phyloP scores from a whole-genome alignment of 2,113 vertebrate genomes.

The Neogale vison region DNA sequence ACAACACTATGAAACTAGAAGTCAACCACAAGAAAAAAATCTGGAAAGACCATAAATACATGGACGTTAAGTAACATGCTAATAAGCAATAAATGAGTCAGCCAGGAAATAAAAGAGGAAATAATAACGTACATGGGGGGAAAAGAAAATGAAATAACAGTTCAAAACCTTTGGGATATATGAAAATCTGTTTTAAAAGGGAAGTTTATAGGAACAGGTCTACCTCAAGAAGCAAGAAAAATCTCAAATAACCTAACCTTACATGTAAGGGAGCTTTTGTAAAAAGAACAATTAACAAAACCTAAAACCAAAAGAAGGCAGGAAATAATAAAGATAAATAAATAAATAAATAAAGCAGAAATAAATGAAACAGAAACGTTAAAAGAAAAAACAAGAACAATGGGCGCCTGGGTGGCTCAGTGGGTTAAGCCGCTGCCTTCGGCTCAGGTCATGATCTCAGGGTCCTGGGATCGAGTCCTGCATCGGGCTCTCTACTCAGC shows the following conservation, averaged over 20 bases:
- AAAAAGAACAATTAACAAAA: not conserved
- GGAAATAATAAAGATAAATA: not conserved
- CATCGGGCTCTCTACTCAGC: no score
- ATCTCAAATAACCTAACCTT: not conserved
- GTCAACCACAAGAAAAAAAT: not conserved
- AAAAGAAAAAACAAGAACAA: no score
- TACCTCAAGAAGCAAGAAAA: not conserved
- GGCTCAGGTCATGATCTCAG: no score
- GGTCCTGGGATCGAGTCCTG: no score
- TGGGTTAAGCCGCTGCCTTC: no score
- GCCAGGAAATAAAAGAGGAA: not conserved
- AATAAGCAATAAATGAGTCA: not conserved
- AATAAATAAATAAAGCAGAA: not conserved
- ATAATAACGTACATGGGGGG: not conserved
- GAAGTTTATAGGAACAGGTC: not conserved
- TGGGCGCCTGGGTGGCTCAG: no score
- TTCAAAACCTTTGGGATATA: not conserved
- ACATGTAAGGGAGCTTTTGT: not conserved
- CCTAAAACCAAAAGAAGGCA: not conserved
- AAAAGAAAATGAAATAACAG: not conserved
- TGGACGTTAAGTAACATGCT: not conserved
- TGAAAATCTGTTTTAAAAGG: not conserved
- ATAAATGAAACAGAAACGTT: not conserved
- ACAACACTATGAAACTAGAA: not conserved
- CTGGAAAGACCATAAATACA: not conserved